Evolutionary conservation across 2,888 invertebrate genomes (phyloP), one percentile per base, ranked within the genome.

Genomic region (Xanthorhoe designata): DNA sequence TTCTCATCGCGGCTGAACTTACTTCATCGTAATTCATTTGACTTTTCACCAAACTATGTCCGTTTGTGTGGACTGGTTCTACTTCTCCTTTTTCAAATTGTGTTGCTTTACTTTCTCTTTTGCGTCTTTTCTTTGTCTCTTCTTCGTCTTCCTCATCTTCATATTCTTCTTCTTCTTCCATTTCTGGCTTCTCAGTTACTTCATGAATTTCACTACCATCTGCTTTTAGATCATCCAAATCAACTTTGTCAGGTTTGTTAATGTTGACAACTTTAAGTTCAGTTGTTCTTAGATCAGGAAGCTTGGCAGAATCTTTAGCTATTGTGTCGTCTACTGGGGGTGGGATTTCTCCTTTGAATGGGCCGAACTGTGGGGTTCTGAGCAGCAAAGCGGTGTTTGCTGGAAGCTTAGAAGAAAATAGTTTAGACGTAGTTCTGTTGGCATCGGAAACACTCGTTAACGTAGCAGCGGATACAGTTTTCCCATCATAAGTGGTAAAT

Each of bases 401-500:
- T 6, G 92, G 90, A 10, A 93, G 76, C 74, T 92, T 93, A 0
- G 92, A 83, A 9, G 93, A 92, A 70, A 89, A 94, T 47, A 88
- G 66, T 75, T 90, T 91, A 2, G 78, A 72, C 66, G 81, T 87
- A 0, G 88, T 84, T 63, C 85, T 88, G 64, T 78, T 82, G 7
- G 80, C 82, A 24, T 93, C 89, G 0, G 95, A 91, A 10, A 95
- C 87, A 73, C 95, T 94, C 0, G 95, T 95, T 52, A 96, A 81
- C 0, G 94, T 94, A 18, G 92, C 91, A 52, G 96, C 96, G 0
- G 96, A 95, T 5, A 97, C 94, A 55, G 95, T 95, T 85, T 96
- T 96, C 0, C 97, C 97, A 75, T 97, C 97, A 75, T 96, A 97
- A 0, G 96, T 95, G 5, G 97, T 95, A 29, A 96, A 95, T 0